Conservation (phyloP, 2,113 vertebrate genomes). For the Urocitellus parryii region DNA sequence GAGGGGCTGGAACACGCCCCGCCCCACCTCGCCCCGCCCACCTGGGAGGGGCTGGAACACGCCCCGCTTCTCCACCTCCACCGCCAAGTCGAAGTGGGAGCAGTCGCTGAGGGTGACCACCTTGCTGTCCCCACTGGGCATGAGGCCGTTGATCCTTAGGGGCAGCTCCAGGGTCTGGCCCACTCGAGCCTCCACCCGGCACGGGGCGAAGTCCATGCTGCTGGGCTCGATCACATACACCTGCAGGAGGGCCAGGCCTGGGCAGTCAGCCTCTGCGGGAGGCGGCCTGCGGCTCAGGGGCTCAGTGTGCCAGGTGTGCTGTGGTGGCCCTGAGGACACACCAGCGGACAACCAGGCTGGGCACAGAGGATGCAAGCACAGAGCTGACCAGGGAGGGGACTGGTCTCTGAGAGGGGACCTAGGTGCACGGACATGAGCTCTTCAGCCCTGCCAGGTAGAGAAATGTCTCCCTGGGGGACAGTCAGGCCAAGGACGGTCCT, state of each 20-base stretch:
- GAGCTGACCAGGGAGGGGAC: too few species aligned
- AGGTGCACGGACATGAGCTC: neutral
- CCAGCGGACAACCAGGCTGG: neutral
- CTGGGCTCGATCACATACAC: constrained; percentile 95
- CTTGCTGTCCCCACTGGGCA: constrained; percentile 83
- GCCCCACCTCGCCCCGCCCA: too few species aligned
- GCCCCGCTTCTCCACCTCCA: constrained; percentile 92
- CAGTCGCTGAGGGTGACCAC: constrained; percentile 94
- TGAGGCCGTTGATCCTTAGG: constrained; percentile 91
- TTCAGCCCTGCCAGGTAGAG: too few species aligned
- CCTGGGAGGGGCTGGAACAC: constrained; percentile 92
- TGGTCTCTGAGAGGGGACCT: neutral
- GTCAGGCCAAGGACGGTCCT: too few species aligned
- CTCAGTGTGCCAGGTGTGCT: accelerated
- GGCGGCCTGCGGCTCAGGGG: neutral
- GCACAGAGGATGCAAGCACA: too few species aligned
- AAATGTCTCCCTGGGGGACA: too few species aligned
- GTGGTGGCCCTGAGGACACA: neutral
- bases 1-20: too few species aligned
- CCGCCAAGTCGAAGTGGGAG: constrained; percentile 93
- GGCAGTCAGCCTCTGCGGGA: accelerated
- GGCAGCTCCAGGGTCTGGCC: constrained; percentile 93
- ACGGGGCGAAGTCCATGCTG: constrained; percentile 94
- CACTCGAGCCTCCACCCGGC: constrained; percentile 92
- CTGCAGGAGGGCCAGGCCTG: constrained; percentile 79